Evolutionary conservation across 2,888 invertebrate genomes (phyloP).

Genomic region (Oasisia sp.): DNA sequence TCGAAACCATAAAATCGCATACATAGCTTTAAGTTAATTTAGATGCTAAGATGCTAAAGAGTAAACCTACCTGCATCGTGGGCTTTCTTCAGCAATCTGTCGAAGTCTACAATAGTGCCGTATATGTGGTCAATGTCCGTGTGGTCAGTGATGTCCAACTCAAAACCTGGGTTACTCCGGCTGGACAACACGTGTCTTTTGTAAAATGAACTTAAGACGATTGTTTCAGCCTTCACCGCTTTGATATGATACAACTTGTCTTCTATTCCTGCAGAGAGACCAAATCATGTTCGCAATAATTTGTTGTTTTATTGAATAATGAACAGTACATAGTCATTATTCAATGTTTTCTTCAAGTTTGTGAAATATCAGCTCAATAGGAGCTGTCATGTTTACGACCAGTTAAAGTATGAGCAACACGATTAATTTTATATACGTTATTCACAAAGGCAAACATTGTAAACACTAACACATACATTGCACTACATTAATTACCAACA

Average conservation of each 20-base stretch:
- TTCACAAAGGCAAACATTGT: too few relatives aligned
- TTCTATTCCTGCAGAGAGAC: slow-evolving; percentile 46
- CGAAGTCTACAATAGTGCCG: slow-evolving; percentile 38
- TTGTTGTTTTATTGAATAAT: not conserved
- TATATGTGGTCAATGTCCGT: slow-evolving; percentile 30
- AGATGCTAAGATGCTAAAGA: not conserved
- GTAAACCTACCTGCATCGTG: slow-evolving; percentile 37
- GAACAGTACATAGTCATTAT: not conserved
- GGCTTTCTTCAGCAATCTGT: slow-evolving; percentile 32
- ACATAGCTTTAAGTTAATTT: not conserved
- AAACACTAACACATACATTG: too few relatives aligned
- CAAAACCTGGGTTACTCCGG: slow-evolving; percentile 33
- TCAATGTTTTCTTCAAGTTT: too few relatives aligned
- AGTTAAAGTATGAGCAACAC: too few relatives aligned
- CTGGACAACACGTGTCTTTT: slow-evolving; percentile 20
- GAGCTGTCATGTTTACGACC: too few relatives aligned
- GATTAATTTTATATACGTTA: too few relatives aligned
- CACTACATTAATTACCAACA: too few relatives aligned
- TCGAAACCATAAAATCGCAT: not conserved
- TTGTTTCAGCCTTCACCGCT: slow-evolving; percentile 49
- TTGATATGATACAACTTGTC: slow-evolving; percentile 54
- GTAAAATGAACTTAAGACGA: slow-evolving; percentile 58
- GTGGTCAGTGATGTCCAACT: slow-evolving; percentile 42
- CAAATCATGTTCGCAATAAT: not conserved
- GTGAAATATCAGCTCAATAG: too few relatives aligned